Evolutionary conservation across 1,140 invertebrate genomes (phyloP), one percentile per base, ranked within the genome.

Genomic region (Batillaria attramentaria): DNA sequence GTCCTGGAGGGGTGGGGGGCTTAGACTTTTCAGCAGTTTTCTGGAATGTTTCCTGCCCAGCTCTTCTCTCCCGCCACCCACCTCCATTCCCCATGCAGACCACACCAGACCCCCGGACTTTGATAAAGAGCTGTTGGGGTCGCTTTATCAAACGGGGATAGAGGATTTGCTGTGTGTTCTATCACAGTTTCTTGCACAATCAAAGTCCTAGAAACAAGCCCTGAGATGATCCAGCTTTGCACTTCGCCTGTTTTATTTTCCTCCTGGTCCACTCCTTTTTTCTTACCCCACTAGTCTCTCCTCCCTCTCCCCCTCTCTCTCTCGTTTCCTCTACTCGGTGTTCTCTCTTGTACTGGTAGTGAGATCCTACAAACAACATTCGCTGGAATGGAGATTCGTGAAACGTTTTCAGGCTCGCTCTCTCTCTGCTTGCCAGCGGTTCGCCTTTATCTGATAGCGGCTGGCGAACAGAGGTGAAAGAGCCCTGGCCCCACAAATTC

Each of bases 401-500:
- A 62, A 62, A 62, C 57, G 33, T 62, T 62, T 62, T 62, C 57
- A 28, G 57, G 57, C 57, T 62, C 57, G n/a, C 57, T 24, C n/a
- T n/a, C n/a, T 41, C 68, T 70, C 50, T 46, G 68, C 2, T 75
- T 62, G 73, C 54, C 73, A 62, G 73, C 73, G 39, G 73, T 42
- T 35, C 20, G 35, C 80, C 62, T 72, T 78, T 81, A 78, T 81
- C 80, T 60, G 80, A 78, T 78, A 78, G 62, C 72, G 65, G 43
- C 72, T 20, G 41, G 62, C 31, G 60, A 75, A 65, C 31, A 35
- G 35, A 62, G 42, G 62, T 50, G 41, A 77, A 79, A 77, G 72
- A 81, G 83, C 77, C 72, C 83, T 84, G 84, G 81, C 84, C 82
- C 84, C 81, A 79, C 80, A 79, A 81, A 78, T 84, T 83, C 81